Base-by-base conservation (phyloP, 2,113 vertebrate genomes). In the Rutilus rutilus region DNA sequence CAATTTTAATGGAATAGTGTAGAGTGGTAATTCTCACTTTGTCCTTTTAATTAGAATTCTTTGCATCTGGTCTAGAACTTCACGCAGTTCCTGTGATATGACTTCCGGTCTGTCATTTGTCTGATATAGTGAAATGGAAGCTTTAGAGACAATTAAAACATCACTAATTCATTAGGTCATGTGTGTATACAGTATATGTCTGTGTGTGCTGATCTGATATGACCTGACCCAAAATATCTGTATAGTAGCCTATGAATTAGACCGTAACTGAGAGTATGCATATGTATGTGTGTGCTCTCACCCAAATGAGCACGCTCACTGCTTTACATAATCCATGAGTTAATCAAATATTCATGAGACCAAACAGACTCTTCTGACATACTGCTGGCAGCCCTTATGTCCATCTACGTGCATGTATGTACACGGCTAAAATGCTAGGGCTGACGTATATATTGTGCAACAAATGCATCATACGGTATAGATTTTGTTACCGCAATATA, bases 301-400 rank as follows among this genome's bases (percentile, higher is more conserved):
- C 91, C 91, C 93, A 92, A 93, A 92, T 88, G 81, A 92, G 92
- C 91, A 90, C 93, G 91, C 91, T 92, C 91, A 90, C 92, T 91
- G 82, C 79, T 87, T 65, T 95, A 89, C 92, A 93, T 95, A 91
- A 95, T 94, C 93, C 91, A 95, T 91, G 85, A 93, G 78, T 71
- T 91, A 86, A 91, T 95, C 88, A 94, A 95, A 92, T 94, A 94
- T 95, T 94, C 91, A 94, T 92, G 84, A 93, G 92, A 91, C 92
- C 42, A 92, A 90, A 90, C 85, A 71, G 60, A 89, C n/a, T 54
- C 67, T 50, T 78, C 79, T 64, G 78, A 85, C 62, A 54, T 45
- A 74, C 47, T n/a, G 59, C 36, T 82, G 42, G 39, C 83, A 86
- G 62, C 54, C 47, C 36, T 23, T 67, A 57, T 83, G 65, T 42